phyloP scores from a whole-genome alignment of 2,113 vertebrate genomes.

The Corythoichthys haematopterus region DNA sequence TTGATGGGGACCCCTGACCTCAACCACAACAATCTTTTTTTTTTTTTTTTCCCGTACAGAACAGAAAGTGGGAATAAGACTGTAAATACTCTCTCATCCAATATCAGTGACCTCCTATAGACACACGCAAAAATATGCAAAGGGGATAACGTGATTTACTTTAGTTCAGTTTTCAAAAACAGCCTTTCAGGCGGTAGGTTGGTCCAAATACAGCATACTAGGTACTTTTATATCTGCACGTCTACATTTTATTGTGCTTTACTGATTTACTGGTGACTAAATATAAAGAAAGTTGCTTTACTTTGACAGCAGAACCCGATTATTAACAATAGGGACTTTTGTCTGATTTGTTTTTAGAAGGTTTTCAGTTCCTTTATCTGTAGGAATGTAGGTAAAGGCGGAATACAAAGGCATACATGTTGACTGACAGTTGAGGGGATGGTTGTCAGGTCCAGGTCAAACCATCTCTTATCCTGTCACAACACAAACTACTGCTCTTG shows the following conservation, averaged over 20 bases:
- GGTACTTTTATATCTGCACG: too few relatives aligned
- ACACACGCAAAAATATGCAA: background rate
- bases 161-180: background rate
- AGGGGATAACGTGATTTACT: background rate
- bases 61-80: background rate
- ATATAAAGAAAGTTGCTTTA: background rate
- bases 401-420: slow-evolving; percentile 7
- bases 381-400: background rate
- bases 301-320: background rate
- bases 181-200: background rate
- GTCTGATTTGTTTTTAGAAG: slow-evolving; percentile 10
- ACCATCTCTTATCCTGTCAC: slow-evolving; percentile 23
- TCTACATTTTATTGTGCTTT: too few relatives aligned
- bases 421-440: slow-evolving; percentile 26
- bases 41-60: background rate
- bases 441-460: slow-evolving; percentile 8
- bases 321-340: background rate
- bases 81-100: background rate
- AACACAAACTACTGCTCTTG: slow-evolving; percentile 17
- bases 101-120: background rate
- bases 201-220: background rate
- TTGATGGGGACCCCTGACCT: background rate
- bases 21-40: background rate
- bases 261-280: background rate
- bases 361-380: background rate